These are phyloP conservation scores for Bos indicus DNA, from an alignment of 2,113 vertebrate species.

Conservation along the genomic window DNA sequence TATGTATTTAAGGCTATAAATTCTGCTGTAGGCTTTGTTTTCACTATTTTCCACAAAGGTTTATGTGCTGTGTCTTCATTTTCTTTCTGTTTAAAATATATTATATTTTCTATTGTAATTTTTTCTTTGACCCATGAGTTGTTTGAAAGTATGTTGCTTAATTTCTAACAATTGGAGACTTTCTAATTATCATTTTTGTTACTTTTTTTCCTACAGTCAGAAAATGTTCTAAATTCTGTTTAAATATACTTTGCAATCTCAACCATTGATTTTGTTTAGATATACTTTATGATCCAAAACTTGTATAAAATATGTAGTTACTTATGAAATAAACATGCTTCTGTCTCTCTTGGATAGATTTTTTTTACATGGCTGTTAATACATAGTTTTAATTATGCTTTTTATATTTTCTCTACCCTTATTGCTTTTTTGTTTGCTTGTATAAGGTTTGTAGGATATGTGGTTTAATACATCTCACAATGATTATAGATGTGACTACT, in stretches of 20 bases:
- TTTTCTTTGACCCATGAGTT: neutral
- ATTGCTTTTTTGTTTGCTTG: neutral
- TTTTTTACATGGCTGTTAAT: neutral
- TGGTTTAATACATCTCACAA: neutral
- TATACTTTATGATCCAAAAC: neutral
- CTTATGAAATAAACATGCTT: neutral
- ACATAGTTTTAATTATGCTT: neutral
- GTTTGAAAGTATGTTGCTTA: neutral
- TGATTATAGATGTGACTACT: neutral
- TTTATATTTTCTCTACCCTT: neutral
- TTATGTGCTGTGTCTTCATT: neutral
- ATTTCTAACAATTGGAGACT: neutral
- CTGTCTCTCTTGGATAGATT: neutral
- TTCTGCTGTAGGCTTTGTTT: neutral
- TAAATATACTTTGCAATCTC: neutral
- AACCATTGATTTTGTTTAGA: neutral
- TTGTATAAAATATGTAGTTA: neutral
- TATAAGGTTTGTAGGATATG: neutral
- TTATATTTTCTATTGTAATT: neutral
- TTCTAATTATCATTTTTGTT: slow-evolving; percentile 3
- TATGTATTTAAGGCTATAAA: neutral
- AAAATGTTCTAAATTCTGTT: neutral
- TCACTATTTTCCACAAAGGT: neutral
- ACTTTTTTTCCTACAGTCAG: neutral
- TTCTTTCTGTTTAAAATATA: slow-evolving; percentile 4